Conservation (phyloP, 2,888 invertebrate species). For the Trachelus troglodyta region DNA sequence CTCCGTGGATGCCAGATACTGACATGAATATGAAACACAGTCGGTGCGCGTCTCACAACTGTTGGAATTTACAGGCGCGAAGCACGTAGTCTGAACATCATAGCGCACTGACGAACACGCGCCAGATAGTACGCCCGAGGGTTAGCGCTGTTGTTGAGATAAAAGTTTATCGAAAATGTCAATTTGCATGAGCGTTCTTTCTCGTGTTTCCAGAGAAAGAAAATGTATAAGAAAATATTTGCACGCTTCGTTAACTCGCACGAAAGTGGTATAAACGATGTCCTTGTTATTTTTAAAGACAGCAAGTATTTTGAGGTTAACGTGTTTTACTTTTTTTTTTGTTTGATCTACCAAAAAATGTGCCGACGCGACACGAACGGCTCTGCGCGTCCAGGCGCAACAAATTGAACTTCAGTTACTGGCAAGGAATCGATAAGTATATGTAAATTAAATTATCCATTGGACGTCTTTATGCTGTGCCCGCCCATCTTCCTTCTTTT, state of each 20-base stretch:
- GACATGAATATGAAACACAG: background rate
- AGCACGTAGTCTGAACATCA: conserved; percentile 18
- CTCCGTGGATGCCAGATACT: background rate
- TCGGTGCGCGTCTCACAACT: conserved; percentile 10
- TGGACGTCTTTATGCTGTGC: background rate
- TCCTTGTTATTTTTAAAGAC: background rate
- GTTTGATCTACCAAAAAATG: background rate
- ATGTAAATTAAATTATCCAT: background rate
- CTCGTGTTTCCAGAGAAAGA: background rate
- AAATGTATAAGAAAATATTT: background rate
- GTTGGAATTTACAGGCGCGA: conserved; percentile 19
- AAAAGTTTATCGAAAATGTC: background rate
- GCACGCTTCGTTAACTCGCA: background rate
- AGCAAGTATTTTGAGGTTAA: background rate
- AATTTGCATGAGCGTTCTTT: background rate
- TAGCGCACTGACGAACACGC: background rate
- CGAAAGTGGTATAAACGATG: background rate
- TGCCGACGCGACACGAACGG: background rate
- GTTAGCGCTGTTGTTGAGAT: background rate
- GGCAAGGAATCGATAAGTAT: background rate
- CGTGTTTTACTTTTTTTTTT: background rate
- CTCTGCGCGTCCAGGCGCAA: background rate
- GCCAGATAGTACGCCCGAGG: background rate
- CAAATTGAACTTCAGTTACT: background rate
- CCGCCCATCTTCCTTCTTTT: background rate